Conservation (phyloP, 2,888 invertebrate species). For the Lepidochrysops patricia region DNA sequence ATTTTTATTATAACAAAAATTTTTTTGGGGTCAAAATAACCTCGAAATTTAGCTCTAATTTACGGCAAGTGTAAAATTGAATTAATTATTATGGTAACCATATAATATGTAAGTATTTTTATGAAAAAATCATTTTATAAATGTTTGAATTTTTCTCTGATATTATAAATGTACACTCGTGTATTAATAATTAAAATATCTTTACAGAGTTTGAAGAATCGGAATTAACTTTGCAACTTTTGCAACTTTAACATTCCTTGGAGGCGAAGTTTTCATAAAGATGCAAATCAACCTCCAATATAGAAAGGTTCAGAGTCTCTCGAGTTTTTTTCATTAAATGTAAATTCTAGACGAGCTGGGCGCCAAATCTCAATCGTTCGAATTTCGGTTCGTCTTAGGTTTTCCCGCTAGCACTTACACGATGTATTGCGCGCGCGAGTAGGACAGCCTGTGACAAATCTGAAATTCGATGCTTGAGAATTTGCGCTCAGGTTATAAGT, state of each 20-base stretch:
- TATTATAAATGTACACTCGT: not conserved
- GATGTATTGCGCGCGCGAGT: no score
- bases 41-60: no score
- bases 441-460: no score
- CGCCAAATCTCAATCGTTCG: no score
- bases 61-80: not conserved
- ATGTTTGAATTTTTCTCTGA: not conserved
- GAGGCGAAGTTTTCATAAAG: slow-evolving; percentile 45
- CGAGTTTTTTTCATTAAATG: slow-evolving; percentile 40
- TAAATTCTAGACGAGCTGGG: slow-evolving; percentile 38
- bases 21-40: no score
- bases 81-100: not conserved
- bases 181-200: not conserved
- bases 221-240: slow-evolving; percentile 28
- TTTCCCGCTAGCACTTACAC: no score
- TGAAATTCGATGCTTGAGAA: no score
- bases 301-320: slow-evolving; percentile 19
- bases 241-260: slow-evolving; percentile 32
- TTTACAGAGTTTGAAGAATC: not conserved
- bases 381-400: no score
- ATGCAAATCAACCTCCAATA: slow-evolving; percentile 36
- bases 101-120: no score
- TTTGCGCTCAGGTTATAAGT: no score
- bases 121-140: no score
- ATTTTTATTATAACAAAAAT: no score